These are phyloP conservation scores for Capricornis sumatraensis DNA, from an alignment of 2,113 vertebrate species.

Conservation along the genomic window DNA sequence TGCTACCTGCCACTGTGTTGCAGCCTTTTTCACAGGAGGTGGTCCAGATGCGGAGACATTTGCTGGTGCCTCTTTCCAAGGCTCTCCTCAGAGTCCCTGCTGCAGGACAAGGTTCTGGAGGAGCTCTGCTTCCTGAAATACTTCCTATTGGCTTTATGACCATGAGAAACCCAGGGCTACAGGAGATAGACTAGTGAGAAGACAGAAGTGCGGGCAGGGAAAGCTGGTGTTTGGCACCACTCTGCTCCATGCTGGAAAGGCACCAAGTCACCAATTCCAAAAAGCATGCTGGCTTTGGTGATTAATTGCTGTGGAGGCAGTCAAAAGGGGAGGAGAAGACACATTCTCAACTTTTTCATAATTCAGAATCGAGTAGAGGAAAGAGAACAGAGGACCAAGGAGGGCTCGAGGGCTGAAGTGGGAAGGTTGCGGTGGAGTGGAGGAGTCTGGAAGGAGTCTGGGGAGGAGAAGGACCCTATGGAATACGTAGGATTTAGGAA, in stretches of 20 bases:
- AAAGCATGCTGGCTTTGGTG: background rate
- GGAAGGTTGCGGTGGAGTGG: background rate
- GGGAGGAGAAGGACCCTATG: background rate
- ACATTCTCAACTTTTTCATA: background rate
- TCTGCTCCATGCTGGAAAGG: background rate
- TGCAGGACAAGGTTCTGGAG: background rate
- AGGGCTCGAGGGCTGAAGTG: background rate
- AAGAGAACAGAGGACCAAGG: background rate
- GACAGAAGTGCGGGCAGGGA: background rate
- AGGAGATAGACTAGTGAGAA: background rate
- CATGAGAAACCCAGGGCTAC: background rate
- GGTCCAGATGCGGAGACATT: background rate
- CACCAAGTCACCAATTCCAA: background rate
- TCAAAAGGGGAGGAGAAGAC: background rate
- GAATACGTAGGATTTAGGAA: background rate
- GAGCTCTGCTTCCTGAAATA: background rate
- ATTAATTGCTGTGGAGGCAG: background rate
- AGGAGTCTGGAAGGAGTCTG: background rate
- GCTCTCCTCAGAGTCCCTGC: background rate
- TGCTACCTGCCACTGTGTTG: background rate
- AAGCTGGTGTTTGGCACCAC: background rate
- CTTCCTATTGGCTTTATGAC: background rate
- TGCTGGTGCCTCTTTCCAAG: background rate
- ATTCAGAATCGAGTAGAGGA: background rate
- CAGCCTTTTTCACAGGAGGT: background rate